phyloP scores from a whole-genome alignment of 2,797 vertebrate species.

The Phalanger gymnotis region DNA sequence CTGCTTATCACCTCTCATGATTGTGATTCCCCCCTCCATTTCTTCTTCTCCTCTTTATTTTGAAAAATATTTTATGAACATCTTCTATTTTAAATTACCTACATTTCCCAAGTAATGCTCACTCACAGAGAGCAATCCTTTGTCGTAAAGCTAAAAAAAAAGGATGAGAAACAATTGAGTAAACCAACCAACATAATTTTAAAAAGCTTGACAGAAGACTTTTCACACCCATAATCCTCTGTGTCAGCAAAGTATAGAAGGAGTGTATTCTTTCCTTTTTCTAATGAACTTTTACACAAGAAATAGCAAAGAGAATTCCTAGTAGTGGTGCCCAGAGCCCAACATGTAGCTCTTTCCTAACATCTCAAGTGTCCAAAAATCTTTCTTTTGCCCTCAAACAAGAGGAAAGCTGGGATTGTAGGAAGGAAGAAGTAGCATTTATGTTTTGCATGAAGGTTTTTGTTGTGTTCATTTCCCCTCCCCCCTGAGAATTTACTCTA shows the following conservation, averaged over 20 bases:
- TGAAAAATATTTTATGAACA: neutral
- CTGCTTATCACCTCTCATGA: rapidly evolving
- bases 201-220: neutral
- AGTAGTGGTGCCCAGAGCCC: neutral
- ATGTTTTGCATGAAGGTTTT: neutral
- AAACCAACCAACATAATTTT: neutral
- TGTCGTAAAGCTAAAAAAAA: neutral
- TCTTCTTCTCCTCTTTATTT: neutral
- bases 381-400: neutral
- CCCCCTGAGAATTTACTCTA: neutral
- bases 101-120: neutral
- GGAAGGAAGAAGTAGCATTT: neutral
- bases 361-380: neutral
- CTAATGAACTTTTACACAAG: neutral
- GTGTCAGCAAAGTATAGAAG: neutral
- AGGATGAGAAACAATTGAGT: neutral
- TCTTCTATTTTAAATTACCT: neutral
- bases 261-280: neutral
- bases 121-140: neutral
- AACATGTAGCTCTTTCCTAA: neutral
- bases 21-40: rapidly evolving
- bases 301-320: neutral
- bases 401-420: neutral
- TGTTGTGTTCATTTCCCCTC: neutral
- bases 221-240: neutral